A percentile compares a stretch with the other conserved stretches of the same genome.
phyloP scores from a whole-genome alignment of 1,140 invertebrate genomes.

The Acromyrmex charruanus region DNA sequence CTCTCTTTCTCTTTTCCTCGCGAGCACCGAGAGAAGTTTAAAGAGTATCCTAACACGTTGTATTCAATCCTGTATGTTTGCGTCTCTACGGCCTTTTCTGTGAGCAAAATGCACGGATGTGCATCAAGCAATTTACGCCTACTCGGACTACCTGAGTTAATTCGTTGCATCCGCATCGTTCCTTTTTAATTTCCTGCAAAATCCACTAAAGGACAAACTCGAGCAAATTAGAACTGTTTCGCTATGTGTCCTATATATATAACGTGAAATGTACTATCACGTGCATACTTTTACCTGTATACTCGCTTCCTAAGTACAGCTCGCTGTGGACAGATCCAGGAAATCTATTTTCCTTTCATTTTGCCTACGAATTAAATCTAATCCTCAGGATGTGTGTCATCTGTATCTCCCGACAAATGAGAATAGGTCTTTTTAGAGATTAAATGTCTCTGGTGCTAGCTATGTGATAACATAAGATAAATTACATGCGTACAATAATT shows the following conservation, averaged over 20 bases:
- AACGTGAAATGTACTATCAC: neutral
- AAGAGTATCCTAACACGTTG: slow-evolving; percentile 72
- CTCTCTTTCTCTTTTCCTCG: slow-evolving; percentile 48
- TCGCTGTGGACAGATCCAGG: slow-evolving; percentile 11
- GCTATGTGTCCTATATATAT: neutral
- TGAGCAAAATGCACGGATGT: slow-evolving; percentile 55
- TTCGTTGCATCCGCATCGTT: slow-evolving; percentile 53
- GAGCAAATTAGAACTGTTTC: slow-evolving; percentile 59
- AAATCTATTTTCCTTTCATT: slow-evolving; percentile 72
- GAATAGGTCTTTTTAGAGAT: slow-evolving; percentile 20
- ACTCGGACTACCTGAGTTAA: slow-evolving; percentile 69
- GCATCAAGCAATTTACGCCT: slow-evolving; percentile 75
- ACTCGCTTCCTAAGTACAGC: neutral
- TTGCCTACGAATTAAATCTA: slow-evolving; percentile 49
- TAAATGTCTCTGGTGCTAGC: slow-evolving; percentile 30
- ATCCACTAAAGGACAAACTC: slow-evolving; percentile 49
- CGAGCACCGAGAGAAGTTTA: slow-evolving; percentile 69
- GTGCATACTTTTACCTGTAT: neutral
- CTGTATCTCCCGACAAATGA: slow-evolving; percentile 56
- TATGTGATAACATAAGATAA: slow-evolving; percentile 20
- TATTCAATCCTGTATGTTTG: slow-evolving; percentile 17
- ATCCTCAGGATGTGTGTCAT: slow-evolving; percentile 46
- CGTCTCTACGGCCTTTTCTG: slow-evolving; percentile 35
- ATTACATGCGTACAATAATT: slow-evolving; percentile 21
- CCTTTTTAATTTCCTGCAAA: slow-evolving; percentile 66